Evolutionary conservation across 2,888 invertebrate species (phyloP).

Genomic region (Andrena flavipes): DNA sequence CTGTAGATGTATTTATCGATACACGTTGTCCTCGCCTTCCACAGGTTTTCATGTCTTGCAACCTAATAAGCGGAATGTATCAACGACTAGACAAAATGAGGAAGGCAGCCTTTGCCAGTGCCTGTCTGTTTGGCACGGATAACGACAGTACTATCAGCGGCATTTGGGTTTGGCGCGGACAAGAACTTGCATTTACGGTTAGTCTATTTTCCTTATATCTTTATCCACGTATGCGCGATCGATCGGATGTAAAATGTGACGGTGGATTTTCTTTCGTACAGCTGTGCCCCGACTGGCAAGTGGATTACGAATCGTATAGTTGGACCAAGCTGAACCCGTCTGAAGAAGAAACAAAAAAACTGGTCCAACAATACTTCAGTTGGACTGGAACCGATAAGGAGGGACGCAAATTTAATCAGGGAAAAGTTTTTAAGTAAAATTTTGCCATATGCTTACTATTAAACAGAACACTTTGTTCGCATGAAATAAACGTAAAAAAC

Average conservation of each 20-base stretch:
- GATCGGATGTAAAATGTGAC: not conserved
- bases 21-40: slow-evolving; percentile 14
- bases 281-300: slow-evolving; percentile 96
- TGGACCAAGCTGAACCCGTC: slow-evolving; percentile 97
- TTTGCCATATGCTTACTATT: slow-evolving; percentile 73
- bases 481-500: slow-evolving; percentile 73
- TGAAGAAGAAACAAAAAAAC: slow-evolving; percentile 92
- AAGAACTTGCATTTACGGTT: slow-evolving; percentile 94
- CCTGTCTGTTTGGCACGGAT: slow-evolving; percentile 96
- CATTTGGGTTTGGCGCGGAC: slow-evolving; percentile 99
- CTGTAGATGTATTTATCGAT: not conserved
- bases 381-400: slow-evolving; percentile 95
- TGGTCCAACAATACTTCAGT: slow-evolving; percentile 95
- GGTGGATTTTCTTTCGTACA: slow-evolving; percentile 82
- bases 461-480: slow-evolving; percentile 78
- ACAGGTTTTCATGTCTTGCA: slow-evolving; percentile 97
- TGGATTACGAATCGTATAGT: slow-evolving; percentile 97
- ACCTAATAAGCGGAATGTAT: slow-evolving; percentile 98
- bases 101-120: slow-evolving; percentile 97
- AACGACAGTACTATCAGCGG: slow-evolving; percentile 97
- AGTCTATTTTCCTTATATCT: slow-evolving; percentile 62
- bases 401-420: slow-evolving; percentile 98
- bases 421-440: slow-evolving; percentile 98
- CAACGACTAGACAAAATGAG: slow-evolving; percentile 99
- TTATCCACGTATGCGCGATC: not conserved